Evolutionary conservation across 2,888 invertebrate genomes (phyloP).

Genomic region (Keiferia lycopersicella): DNA sequence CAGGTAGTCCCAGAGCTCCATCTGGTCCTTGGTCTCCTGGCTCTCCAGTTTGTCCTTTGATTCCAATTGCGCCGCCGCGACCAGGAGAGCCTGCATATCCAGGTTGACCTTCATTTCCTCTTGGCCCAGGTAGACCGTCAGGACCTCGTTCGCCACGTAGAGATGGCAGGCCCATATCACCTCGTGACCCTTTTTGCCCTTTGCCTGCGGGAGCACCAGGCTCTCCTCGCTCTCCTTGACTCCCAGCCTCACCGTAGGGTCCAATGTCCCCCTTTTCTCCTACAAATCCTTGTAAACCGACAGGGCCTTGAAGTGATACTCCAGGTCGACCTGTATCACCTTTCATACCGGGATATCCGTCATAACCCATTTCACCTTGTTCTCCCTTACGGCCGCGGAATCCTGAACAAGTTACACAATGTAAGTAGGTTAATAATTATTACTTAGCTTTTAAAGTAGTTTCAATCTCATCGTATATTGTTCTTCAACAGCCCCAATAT

Average conservation of each 20-base stretch:
- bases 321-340: constrained; percentile 69
- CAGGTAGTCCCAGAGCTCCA: constrained; percentile 81
- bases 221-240: constrained; percentile 70
- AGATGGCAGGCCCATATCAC: constrained; percentile 69
- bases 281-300: constrained; percentile 84
- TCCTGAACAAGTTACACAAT: constrained; percentile 38
- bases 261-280: constrained; percentile 85
- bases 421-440: neutral
- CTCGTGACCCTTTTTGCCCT: constrained; percentile 79
- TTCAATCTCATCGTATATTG: too few species aligned
- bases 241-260: constrained; percentile 82
- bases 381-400: constrained; percentile 55
- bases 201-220: constrained; percentile 84
- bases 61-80: constrained; percentile 70
- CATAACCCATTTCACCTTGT: constrained; percentile 59
- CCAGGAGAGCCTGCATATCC: constrained; percentile 82
- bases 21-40: constrained; percentile 81
- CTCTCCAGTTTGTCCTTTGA: constrained; percentile 64
- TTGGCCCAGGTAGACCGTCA: constrained; percentile 63
- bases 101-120: constrained; percentile 80
- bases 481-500: too few species aligned
- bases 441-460: too few species aligned
- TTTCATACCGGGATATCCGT: constrained; percentile 56
- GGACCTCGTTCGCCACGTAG: constrained; percentile 64
- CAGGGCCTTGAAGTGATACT: constrained; percentile 53